These are phyloP conservation scores for Gortyna flavago DNA, from an alignment of 2,888 invertebrate species.

Conservation along the genomic window DNA sequence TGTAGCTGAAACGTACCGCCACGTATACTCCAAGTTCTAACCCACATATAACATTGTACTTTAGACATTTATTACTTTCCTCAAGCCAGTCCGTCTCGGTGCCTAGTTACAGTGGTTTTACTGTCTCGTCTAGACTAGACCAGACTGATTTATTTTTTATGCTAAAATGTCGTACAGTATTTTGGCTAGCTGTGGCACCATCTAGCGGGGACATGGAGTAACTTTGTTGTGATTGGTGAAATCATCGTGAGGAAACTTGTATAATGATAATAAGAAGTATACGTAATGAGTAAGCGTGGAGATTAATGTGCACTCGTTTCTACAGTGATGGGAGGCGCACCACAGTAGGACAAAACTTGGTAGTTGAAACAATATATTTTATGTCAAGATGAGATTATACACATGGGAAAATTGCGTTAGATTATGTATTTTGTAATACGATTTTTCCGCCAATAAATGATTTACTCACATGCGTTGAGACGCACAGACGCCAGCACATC, in stretches of 20 bases:
- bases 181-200: constrained; percentile 2
- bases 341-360: neutral
- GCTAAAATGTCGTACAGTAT: neutral
- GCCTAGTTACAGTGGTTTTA: constrained; percentile 29
- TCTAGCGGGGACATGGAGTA: neutral
- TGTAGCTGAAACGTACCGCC: neutral
- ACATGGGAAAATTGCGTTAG: neutral
- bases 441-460: neutral
- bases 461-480: neutral
- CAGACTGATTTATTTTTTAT: constrained; percentile 47
- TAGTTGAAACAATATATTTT: neutral
- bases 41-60: constrained; percentile 19
- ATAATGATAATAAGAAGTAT: neutral
- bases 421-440: neutral
- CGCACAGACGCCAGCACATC: no score
- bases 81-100: constrained; percentile 16
- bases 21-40: constrained; percentile 14
- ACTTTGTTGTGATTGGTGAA: neutral
- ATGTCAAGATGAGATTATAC: neutral
- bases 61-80: constrained; percentile 38
- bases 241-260: neutral
- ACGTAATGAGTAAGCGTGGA: neutral
- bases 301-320: neutral
- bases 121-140: constrained; percentile 40
- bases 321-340: neutral